Evolutionary conservation across 2,797 vertebrate genomes (phyloP).

Genomic region (Gephyroberyx darwinii): DNA sequence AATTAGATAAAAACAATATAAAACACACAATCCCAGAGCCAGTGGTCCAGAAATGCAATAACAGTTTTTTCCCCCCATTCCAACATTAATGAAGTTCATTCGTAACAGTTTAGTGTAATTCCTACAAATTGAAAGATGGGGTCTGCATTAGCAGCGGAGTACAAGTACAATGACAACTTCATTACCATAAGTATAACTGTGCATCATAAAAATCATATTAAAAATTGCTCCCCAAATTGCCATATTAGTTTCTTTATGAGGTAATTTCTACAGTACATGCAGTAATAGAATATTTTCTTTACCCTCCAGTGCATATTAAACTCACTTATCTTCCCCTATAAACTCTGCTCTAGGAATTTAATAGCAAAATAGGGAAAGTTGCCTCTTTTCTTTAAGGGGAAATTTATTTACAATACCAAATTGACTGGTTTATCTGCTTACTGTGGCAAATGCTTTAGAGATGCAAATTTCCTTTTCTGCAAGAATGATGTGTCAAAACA

Average conservation of each 20-base stretch:
- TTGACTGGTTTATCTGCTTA: slow-evolving; percentile 18
- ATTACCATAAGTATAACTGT: slow-evolving; percentile 98
- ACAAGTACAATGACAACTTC: slow-evolving; percentile 99
- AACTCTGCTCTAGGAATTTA: slow-evolving; percentile 87
- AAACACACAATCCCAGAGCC: slow-evolving; percentile 78
- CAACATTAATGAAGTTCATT: slow-evolving; percentile 87
- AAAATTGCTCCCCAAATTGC: slow-evolving; percentile 99
- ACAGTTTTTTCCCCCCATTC: slow-evolving; percentile 74
- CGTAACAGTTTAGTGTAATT: slow-evolving; percentile 86
- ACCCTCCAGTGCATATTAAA: slow-evolving; percentile 99
- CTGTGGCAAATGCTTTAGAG: slow-evolving; percentile 37
- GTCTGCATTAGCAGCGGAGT: slow-evolving; percentile 92
- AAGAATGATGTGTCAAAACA: slow-evolving; percentile 23
- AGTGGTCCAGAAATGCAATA: slow-evolving; percentile 81
- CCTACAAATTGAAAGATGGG: slow-evolving; percentile 91
- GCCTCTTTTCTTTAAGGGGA: slow-evolving; percentile 52
- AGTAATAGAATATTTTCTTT: slow-evolving; percentile 99
- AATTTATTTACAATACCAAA: slow-evolving; percentile 66
- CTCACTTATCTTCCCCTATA: slow-evolving; percentile 99
- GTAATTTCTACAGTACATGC: slow-evolving; percentile 97
- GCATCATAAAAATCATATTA: slow-evolving; percentile 99
- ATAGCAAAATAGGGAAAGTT: slow-evolving; percentile 76
- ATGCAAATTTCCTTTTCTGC: slow-evolving; percentile 39
- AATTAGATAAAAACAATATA: slow-evolving; percentile 85
- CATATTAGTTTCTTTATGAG: slow-evolving; percentile 99